These are phyloP conservation scores for Sphenopsis melanotis DNA, from an alignment of 2,797 vertebrate genomes.

Conservation along the genomic window DNA sequence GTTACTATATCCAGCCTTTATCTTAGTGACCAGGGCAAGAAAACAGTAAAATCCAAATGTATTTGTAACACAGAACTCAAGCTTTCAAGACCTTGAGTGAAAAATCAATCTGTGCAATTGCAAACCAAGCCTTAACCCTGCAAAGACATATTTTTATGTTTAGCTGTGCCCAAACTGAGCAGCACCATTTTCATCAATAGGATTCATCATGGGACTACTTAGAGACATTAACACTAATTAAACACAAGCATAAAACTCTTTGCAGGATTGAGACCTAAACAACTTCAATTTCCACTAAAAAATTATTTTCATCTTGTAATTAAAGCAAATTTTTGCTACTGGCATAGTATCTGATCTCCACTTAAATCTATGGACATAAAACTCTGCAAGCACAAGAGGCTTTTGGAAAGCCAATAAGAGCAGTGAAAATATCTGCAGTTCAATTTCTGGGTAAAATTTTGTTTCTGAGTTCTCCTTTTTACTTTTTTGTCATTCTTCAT, in stretches of 20 bases:
- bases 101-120: neutral
- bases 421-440: neutral
- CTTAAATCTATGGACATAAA: neutral
- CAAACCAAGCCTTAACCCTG: neutral
- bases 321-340: slow-evolving; percentile 22
- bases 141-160: neutral
- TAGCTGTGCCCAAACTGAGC: neutral
- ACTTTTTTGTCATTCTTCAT: neutral
- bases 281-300: slow-evolving; percentile 38
- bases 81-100: neutral
- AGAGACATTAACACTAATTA: slow-evolving; percentile 49
- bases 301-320: slow-evolving; percentile 30
- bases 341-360: neutral
- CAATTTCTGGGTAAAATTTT: neutral
- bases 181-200: slow-evolving; percentile 4
- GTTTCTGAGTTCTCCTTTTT: neutral
- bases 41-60: neutral
- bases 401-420: neutral
- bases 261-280: neutral
- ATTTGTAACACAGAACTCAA: neutral
- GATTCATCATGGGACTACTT: slow-evolving; percentile 34
- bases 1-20: neutral
- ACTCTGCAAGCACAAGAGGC: neutral
- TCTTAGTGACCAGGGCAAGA: neutral
- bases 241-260: slow-evolving; percentile 40